Percentiles rank a stretch among this genome's conserved stretches.
Evolutionary conservation across 2,797 vertebrate genomes (phyloP).

Genomic region (Huso huso): DNA sequence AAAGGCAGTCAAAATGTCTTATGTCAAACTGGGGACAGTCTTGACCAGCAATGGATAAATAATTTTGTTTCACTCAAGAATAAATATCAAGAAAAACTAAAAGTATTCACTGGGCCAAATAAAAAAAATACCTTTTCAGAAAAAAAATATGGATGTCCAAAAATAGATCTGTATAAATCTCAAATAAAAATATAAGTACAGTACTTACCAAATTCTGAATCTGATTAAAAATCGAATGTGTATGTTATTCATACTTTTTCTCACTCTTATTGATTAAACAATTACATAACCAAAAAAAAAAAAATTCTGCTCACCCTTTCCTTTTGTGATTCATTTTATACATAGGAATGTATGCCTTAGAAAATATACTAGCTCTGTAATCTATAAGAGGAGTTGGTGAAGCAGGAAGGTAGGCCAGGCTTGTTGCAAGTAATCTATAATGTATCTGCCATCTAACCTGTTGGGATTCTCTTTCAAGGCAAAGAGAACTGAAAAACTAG

Average conservation of each 20-base stretch:
- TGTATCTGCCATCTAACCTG: slow-evolving; percentile 24
- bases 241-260: background rate
- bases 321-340: background rate
- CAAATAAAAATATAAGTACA: too few species aligned
- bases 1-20: too few species aligned
- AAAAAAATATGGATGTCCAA: too few species aligned
- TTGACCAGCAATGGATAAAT: too few species aligned
- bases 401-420: slow-evolving; percentile 19
- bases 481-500: slow-evolving; percentile 26
- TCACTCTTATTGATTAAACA: too few species aligned
- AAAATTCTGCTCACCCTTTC: background rate
- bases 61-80: too few species aligned
- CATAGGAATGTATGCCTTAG: background rate
- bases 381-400: slow-evolving; percentile 13
- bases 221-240: background rate
- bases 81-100: too few species aligned
- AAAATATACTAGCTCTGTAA: slow-evolving; percentile 9
- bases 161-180: too few species aligned
- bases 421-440: slow-evolving; percentile 38
- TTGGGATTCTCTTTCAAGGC: slow-evolving; percentile 13
- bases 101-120: too few species aligned
- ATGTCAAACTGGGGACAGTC: too few species aligned
- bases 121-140: too few species aligned
- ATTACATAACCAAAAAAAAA: background rate
- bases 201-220: too few species aligned